Evolutionary conservation across 2,888 invertebrate genomes (phyloP).

Genomic region (Lomographa bimaculata): DNA sequence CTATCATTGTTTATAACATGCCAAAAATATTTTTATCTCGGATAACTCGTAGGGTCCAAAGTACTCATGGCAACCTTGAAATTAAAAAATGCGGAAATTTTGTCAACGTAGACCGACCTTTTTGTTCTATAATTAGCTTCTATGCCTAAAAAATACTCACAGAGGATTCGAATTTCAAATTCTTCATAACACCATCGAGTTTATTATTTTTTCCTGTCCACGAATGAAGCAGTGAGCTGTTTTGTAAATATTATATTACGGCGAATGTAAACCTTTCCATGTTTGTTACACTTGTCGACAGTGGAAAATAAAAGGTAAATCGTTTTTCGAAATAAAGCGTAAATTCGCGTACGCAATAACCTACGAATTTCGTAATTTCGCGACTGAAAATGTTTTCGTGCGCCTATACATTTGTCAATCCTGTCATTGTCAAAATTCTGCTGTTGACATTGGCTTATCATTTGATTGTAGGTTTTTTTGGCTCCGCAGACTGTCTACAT

Average conservation of each 20-base stretch:
- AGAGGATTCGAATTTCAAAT: slow-evolving; percentile 9
- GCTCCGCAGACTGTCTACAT: too few relatives aligned
- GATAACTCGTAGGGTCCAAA: slow-evolving; percentile 19
- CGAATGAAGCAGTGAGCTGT: neutral
- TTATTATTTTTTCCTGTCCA: neutral
- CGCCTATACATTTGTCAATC: too few relatives aligned
- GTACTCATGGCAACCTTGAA: slow-evolving; percentile 19
- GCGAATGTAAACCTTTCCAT: too few relatives aligned
- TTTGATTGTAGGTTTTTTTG: too few relatives aligned
- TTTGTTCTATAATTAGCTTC: slow-evolving; percentile 22
- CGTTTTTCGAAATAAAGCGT: too few relatives aligned
- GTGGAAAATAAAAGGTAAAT: too few relatives aligned
- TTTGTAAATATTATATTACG: neutral
- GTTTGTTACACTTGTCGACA: too few relatives aligned
- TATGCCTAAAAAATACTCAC: slow-evolving; percentile 15
- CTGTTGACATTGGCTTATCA: too few relatives aligned
- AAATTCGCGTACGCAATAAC: slow-evolving; percentile 3
- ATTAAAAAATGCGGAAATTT: too few relatives aligned
- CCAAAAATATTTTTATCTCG: slow-evolving; percentile 12
- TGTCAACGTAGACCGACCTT: neutral
- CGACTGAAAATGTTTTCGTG: slow-evolving; percentile 8
- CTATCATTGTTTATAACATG: neutral
- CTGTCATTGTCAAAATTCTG: too few relatives aligned
- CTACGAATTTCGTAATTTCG: slow-evolving; percentile 2
- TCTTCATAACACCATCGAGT: slow-evolving; percentile 2